Percentiles rank a stretch among this genome's conserved stretches.
Evolutionary conservation across 2,888 invertebrate genomes (phyloP).

Genomic region (Timema podura): DNA sequence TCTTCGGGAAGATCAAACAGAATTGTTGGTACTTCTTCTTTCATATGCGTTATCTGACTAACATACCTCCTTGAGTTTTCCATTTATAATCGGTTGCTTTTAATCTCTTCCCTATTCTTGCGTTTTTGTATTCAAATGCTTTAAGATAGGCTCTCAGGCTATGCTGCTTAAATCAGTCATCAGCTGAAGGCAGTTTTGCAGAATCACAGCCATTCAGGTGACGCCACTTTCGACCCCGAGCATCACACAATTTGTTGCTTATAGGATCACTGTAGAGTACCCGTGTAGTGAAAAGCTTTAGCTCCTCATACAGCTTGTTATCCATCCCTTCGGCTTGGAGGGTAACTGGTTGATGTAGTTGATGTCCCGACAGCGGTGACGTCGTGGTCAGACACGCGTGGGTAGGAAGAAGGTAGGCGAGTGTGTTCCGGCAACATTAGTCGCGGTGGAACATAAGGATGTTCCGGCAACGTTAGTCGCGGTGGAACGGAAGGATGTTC

Average conservation of each 20-base stretch:
- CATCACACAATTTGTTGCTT: neutral
- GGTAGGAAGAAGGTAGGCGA: too few species aligned
- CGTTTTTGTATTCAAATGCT: slow-evolving; percentile 3
- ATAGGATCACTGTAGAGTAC: neutral
- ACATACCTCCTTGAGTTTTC: neutral
- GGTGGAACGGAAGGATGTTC: too few species aligned
- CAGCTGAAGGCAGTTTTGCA: neutral
- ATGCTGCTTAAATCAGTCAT: neutral
- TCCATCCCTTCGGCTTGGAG: too few species aligned
- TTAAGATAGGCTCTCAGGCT: neutral
- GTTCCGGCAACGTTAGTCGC: too few species aligned
- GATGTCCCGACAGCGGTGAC: too few species aligned
- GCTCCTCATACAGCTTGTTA: slow-evolving; percentile 4
- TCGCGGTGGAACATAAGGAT: too few species aligned
- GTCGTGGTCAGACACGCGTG: too few species aligned
- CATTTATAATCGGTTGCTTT: neutral
- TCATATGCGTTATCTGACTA: neutral
- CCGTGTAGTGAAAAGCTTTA: neutral
- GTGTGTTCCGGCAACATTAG: too few species aligned
- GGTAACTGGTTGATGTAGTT: too few species aligned
- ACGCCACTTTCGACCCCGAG: neutral
- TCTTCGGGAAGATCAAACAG: neutral
- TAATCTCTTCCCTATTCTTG: neutral
- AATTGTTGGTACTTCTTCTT: neutral
- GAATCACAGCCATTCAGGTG: neutral